Evolutionary conservation across 2,797 vertebrate genomes (phyloP).

Genomic region (Ctenosaura bakeri): DNA sequence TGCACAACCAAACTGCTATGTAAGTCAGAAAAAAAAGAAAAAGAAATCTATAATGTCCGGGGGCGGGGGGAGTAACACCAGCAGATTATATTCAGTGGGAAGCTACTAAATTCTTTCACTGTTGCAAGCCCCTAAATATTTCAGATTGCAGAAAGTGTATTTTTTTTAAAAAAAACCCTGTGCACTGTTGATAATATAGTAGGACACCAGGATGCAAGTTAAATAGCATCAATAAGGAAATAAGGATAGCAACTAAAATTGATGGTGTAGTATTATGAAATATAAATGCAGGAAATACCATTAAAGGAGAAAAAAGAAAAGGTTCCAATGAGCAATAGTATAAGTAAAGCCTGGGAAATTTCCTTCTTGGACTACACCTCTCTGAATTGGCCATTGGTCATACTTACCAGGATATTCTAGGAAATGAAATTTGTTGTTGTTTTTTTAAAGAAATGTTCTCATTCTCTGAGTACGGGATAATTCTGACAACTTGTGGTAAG

Average conservation of each 20-base stretch:
- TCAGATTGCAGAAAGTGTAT: neutral
- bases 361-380: neutral
- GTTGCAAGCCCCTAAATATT: too few relatives aligned
- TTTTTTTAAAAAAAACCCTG: neutral
- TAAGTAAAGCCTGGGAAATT: neutral
- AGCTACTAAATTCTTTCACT: neutral
- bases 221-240: neutral
- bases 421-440: too few relatives aligned
- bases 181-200: neutral
- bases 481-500: too few relatives aligned
- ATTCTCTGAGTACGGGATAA: too few relatives aligned
- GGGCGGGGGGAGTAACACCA: neutral
- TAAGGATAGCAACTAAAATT: neutral
- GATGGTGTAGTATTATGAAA: neutral
- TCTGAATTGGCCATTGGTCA: neutral
- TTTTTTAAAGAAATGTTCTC: too few relatives aligned
- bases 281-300: neutral
- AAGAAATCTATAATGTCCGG: neutral
- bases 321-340: neutral
- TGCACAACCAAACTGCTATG: slow-evolving; percentile 6
- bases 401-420: too few relatives aligned
- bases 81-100: neutral
- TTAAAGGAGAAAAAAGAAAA: too few relatives aligned
- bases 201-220: neutral
- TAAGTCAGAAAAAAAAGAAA: neutral